Conservation (phyloP, 2,888 invertebrate species). For the Apamea monoglypha region DNA sequence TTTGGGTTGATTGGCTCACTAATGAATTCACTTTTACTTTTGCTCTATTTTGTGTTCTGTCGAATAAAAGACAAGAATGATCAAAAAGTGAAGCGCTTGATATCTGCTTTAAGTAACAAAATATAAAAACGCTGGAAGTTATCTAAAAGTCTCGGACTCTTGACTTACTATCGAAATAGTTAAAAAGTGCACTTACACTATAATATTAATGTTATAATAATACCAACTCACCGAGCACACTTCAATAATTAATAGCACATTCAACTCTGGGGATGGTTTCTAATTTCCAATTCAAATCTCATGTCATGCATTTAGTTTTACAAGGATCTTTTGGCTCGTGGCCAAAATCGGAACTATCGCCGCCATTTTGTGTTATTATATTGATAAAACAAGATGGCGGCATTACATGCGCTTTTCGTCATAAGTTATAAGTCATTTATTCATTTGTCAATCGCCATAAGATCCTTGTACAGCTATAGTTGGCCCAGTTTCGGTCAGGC, state of each 20-base stretch:
- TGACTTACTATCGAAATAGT: slow-evolving; percentile 23
- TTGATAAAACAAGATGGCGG: not conserved
- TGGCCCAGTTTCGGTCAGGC: not conserved
- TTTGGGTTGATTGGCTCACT: not conserved
- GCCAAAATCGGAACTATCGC: not conserved
- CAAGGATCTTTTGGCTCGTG: not conserved
- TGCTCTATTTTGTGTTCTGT: not conserved
- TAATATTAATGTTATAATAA: slow-evolving; percentile 21
- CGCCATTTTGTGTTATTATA: not conserved
- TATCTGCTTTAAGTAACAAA: slow-evolving; percentile 3
- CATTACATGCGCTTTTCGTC: not conserved
- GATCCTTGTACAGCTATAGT: not conserved
- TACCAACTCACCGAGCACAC: slow-evolving; percentile 36
- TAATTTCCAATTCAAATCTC: not conserved
- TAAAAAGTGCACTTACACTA: slow-evolving; percentile 45
- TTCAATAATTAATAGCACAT: slow-evolving; percentile 16
- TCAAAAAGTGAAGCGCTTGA: not conserved
- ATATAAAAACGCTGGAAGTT: slow-evolving; percentile 32
- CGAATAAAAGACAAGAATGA: not conserved
- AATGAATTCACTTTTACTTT: not conserved
- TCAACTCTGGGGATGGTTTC: not conserved
- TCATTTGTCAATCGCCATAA: not conserved
- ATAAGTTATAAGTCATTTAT: too few species aligned
- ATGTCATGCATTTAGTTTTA: not conserved
- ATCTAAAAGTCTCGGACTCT: slow-evolving; percentile 13